These are phyloP conservation scores for Athrips mouffetella DNA, from an alignment of 2,888 invertebrate genomes.

Conservation along the genomic window DNA sequence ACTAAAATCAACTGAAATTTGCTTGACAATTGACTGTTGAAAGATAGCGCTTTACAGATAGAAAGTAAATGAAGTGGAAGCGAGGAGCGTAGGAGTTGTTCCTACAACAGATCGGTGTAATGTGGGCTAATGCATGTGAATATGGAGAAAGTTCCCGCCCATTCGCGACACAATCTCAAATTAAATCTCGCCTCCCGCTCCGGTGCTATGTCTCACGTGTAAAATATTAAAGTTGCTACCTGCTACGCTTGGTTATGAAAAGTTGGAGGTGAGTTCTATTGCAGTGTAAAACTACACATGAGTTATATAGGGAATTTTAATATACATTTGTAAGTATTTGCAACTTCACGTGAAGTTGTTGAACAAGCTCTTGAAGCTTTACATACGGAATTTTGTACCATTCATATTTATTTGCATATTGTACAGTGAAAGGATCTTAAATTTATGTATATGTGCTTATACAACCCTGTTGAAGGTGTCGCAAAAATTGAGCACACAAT, in stretches of 20 bases:
- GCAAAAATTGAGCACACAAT: too few relatives aligned
- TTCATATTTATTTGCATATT: too few relatives aligned
- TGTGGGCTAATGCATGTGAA: conserved; percentile 62
- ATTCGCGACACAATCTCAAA: conserved; percentile 67
- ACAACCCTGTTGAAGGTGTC: too few relatives aligned
- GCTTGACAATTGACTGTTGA: conserved; percentile 2
- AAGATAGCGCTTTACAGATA: conserved; percentile 14
- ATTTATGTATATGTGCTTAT: too few relatives aligned
- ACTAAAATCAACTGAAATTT: too few relatives aligned
- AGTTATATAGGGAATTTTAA: too few relatives aligned
- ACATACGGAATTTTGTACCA: too few relatives aligned
- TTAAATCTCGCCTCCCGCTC: conserved; percentile 57
- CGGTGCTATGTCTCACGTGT: conserved; percentile 42
- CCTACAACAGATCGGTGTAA: conserved; percentile 52
- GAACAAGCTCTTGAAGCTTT: too few relatives aligned
- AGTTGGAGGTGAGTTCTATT: neutral
- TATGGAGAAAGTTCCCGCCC: conserved; percentile 62
- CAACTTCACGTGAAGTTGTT: too few relatives aligned
- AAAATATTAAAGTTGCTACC: conserved; percentile 39
- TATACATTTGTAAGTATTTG: too few relatives aligned
- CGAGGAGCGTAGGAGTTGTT: conserved; percentile 30
- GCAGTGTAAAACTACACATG: neutral
- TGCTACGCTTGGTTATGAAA: conserved; percentile 1
- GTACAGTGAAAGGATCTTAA: too few relatives aligned
- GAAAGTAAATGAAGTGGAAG: conserved; percentile 41